Evolutionary conservation across 1,140 invertebrate genomes (phyloP).

Genomic region (Adelges cooleyi): DNA sequence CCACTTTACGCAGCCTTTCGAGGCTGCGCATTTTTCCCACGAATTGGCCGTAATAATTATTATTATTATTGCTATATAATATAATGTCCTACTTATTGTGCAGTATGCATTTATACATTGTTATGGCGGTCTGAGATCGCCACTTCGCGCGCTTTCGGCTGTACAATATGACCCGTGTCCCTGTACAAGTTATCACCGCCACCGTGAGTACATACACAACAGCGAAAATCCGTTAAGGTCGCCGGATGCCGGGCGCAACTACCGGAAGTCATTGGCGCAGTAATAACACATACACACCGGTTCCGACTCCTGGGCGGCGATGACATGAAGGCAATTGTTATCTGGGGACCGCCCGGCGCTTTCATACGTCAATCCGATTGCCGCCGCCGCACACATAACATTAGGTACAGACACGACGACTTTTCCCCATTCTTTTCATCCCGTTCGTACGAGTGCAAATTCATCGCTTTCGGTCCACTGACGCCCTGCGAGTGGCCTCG

Average conservation of each 20-base stretch:
- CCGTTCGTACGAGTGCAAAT: not conserved
- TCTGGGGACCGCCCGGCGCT: constrained; percentile 26
- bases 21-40: no score
- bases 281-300: constrained; percentile 11
- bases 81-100: no score
- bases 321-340: constrained; percentile 25
- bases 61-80: no score
- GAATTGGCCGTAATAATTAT: no score
- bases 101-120: no score
- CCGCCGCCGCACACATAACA: not conserved
- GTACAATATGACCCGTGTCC: no score
- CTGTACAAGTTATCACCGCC: no score
- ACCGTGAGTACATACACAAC: not conserved
- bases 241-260: constrained; percentile 18
- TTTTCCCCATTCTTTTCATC: not conserved
- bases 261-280: constrained; percentile 23
- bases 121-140: no score
- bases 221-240: constrained; percentile 24
- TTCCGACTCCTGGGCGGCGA: constrained; percentile 20
- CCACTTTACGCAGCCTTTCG: no score
- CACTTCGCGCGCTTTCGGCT: no score
- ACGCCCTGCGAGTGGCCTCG: not conserved
- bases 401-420: constrained; percentile 5
- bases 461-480: constrained; percentile 3
- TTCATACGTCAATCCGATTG: constrained; percentile 27